phyloP scores from a whole-genome alignment of 2,797 vertebrate species.

The Acipenser transmontanus region DNA sequence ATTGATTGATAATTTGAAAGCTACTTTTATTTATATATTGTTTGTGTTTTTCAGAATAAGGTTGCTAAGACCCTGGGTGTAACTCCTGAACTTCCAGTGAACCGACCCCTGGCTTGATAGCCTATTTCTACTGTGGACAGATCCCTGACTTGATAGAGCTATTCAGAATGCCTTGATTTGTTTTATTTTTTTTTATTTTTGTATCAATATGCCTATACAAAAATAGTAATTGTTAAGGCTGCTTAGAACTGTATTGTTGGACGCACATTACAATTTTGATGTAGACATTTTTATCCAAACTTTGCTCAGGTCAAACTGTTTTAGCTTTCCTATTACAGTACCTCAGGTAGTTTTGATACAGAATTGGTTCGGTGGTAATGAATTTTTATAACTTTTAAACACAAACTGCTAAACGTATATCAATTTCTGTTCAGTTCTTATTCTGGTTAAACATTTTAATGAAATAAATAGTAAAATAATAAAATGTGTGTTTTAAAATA shows the following conservation, averaged over 20 bases:
- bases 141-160: no score
- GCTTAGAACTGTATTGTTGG: neutral
- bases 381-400: no score
- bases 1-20: neutral
- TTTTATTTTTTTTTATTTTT: no score
- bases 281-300: neutral
- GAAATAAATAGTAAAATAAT: no score
- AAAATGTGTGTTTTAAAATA: no score
- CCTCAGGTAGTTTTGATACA: no score
- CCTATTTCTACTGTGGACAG: no score
- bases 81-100: constrained; percentile 38
- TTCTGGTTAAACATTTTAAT: no score
- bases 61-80: constrained; percentile 42
- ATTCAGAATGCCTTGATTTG: no score
- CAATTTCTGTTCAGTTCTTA: no score
- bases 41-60: constrained; percentile 43
- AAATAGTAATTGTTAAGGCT: neutral
- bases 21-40: neutral
- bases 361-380: no score
- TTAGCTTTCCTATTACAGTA: neutral
- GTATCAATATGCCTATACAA: constrained; percentile 34
- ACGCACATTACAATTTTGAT: neutral
- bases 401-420: no score
- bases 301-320: neutral
- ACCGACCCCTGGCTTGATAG: neutral